phyloP scores from a whole-genome alignment of 2,888 invertebrate genomes.

The Arge pagana region DNA sequence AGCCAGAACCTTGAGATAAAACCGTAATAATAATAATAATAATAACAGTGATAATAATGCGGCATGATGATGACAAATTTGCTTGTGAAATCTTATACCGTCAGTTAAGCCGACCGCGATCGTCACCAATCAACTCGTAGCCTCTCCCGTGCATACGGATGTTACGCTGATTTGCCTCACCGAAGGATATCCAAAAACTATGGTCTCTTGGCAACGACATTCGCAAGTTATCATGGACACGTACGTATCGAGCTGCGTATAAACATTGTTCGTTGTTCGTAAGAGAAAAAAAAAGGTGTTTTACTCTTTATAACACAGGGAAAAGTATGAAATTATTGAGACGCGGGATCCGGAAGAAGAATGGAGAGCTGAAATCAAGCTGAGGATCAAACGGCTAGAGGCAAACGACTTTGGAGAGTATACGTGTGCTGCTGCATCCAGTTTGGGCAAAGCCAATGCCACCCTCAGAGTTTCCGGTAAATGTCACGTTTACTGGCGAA shows the following conservation, averaged over 20 bases:
- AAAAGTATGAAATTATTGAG: conserved; percentile 69
- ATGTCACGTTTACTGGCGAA: conserved; percentile 33
- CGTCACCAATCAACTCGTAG: conserved; percentile 68
- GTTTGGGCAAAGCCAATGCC: conserved; percentile 72
- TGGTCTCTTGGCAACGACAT: conserved; percentile 71
- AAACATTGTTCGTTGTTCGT: conserved; percentile 17
- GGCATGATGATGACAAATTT: conserved; percentile 13
- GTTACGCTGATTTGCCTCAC: conserved; percentile 69
- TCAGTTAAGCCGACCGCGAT: conserved; percentile 71
- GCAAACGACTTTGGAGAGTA: conserved; percentile 69
- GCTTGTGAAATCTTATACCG: too few species aligned
- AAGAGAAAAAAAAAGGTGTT: background rate
- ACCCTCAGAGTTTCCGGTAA: conserved; percentile 72
- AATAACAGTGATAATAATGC: too few species aligned
- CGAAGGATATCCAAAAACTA: conserved; percentile 70
- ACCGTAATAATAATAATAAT: too few species aligned
- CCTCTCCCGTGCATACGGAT: conserved; percentile 67
- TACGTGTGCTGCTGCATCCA: conserved; percentile 73
- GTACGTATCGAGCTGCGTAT: conserved; percentile 60
- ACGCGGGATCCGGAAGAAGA: conserved; percentile 60
- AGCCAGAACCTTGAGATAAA: too few species aligned
- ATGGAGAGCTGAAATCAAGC: conserved; percentile 68
- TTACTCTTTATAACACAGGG: too few species aligned
- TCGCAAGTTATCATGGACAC: conserved; percentile 69
- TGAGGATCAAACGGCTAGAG: conserved; percentile 67